phyloP scores from a whole-genome alignment of 2,797 vertebrate genomes.

The Lutjanus argentimaculatus region DNA sequence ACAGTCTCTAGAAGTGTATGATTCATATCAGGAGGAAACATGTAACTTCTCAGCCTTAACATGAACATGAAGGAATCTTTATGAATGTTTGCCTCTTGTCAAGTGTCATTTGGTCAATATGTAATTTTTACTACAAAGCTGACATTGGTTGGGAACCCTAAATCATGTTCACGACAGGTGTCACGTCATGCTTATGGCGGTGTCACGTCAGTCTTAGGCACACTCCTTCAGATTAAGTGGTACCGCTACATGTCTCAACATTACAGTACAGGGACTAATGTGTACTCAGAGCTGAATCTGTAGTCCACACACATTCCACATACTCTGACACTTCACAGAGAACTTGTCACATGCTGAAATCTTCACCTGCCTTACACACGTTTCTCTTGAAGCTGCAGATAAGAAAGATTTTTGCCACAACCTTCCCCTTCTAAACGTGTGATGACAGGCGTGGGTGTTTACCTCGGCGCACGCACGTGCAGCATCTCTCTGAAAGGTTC shows the following conservation, averaged over 20 bases:
- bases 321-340: constrained; percentile 12
- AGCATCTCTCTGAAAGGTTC: constrained; percentile 56
- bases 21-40: too few species aligned
- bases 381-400: constrained; percentile 54
- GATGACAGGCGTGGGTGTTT: constrained; percentile 75
- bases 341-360: constrained; percentile 33
- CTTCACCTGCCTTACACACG: constrained; percentile 19
- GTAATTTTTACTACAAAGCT: too few species aligned
- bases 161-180: too few species aligned
- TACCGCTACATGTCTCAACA: not conserved
- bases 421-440: constrained; percentile 52
- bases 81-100: too few species aligned
- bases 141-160: too few species aligned
- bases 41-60: too few species aligned
- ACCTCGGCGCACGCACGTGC: constrained; percentile 48
- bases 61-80: too few species aligned
- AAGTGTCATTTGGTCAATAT: too few species aligned
- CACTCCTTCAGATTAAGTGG: too few species aligned
- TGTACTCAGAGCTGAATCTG: not conserved
- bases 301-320: constrained; percentile 12
- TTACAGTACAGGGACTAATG: not conserved
- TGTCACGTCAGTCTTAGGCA: too few species aligned
- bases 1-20: too few species aligned
- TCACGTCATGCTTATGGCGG: too few species aligned
- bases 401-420: constrained; percentile 50